Base-by-base conservation (phyloP, 2,888 invertebrate genomes). In the Andricus quercusramuli region DNA sequence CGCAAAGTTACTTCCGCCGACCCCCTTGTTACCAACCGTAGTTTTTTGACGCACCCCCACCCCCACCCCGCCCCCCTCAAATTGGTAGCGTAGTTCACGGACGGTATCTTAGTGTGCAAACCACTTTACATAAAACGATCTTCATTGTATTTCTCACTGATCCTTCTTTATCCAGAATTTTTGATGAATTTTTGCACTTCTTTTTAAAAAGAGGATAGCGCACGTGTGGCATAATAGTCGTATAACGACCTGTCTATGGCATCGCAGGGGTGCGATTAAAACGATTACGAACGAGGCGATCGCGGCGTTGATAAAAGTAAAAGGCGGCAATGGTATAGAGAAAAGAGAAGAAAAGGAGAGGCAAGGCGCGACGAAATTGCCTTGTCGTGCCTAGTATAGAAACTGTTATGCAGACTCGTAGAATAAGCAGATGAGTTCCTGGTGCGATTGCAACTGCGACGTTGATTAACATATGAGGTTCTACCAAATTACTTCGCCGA, bases 401-500 rank as follows among this genome's bases (percentile, higher is more conserved):
- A 22, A 25, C 22, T 62, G 15, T 56, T 56, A n/a, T n/a, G n/a
- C 9, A 56, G 56, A n/a, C 20, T 65, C 29, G 62, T 67, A 82
- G 81, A 78, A 80, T 83, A 82, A 83, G 83, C 83, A 84, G 84
- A 84, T 82, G 84, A 84, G 83, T 78, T 83, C 82, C 78, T 81
- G 80, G 83, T 70, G 80, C 83, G 85, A 86, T 86, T 86, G 83
- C 84, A 81, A 83, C 80, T 82, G 81, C 81, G 65, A 82, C 79
- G 85, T 87, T 86, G 87, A 86, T 86, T 86, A 86, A 86, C 85
- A 84, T 84, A 83, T 80, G 85, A 83, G 82, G 78, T 78, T 84
- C 81, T 79, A 84, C 82, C 65, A 82, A 83, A 86, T 86, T 84
- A 83, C 80, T 83, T 80, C 79, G 80, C 78, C 82, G 74, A 68